Base-by-base conservation (phyloP, 2,113 vertebrate genomes). In the Phyllostomus discolor region DNA sequence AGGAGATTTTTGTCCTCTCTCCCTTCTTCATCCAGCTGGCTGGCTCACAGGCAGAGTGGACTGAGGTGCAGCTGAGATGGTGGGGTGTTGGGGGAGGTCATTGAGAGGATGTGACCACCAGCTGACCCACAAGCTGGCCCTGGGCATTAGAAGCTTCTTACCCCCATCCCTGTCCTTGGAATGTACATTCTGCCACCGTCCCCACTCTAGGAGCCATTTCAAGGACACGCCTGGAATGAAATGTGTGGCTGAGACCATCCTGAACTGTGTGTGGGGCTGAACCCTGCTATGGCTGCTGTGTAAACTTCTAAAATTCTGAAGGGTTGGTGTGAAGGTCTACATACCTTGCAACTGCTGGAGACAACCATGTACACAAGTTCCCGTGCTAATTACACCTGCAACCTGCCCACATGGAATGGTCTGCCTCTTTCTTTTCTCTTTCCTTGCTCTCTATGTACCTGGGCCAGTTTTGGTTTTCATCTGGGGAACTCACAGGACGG, bases 331-430 rank as follows among this genome's bases (percentile, higher is more conserved):
- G 6, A 28, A 41, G 41, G 31, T 33, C n/a, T 88, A 43, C 8
- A 26, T 15, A 20, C 26, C n/a, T 64, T 64, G 41, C 9, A 10
- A 46, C 41, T 16, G 12, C n/a, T 12, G 12, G 12, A 73, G 75
- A 73, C 15, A 43, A 88, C n/a, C 43, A 43, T 4, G 0, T 33
- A 33, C 0, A 0, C 14, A 79, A 87, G 52, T 17, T 35, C 5
- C 1, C 48, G 57, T 35, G 72, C 16, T 86, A 48, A 79, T 59
- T 79, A 57, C 43, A 57, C n/a, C 38, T 16, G 16, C 33, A 22
- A 52, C 20, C 46, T 78, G 26, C 11, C 35, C 35, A 28, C 31
- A 59, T 43, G 31, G 20, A 46, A 41, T 10, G 20, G 73, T 78
- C 72, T 52, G 17, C 43, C 54, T 43, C 33, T 33, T 67, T 33